Evolutionary conservation across 2,888 invertebrate species (phyloP), one percentile per base, ranked within the genome.

Genomic region (Drosophila falleni): DNA sequence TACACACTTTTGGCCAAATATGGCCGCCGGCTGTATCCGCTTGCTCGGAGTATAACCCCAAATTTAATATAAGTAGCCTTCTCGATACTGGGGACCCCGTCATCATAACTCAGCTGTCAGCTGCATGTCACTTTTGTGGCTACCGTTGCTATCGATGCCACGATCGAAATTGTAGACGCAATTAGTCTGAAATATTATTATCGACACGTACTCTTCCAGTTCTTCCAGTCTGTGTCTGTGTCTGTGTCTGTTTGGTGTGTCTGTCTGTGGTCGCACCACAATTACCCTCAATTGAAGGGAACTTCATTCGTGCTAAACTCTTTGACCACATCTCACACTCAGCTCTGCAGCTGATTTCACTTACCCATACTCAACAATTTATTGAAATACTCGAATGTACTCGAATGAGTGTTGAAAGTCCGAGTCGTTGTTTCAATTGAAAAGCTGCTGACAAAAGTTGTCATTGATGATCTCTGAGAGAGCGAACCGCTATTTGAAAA

Each of bases 61-160:
- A 79, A 78, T 78, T 78, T 79, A 42, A 39, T 74, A 64, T 74
- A 74, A 71, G 71, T 74, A 77, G 77, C 75, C 66, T 39, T 50
- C 58, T 37, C 44, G 26, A 35, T 23, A 47, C 68, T 54, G 8
- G 1, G 1, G 26, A 50, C 78, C 84, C 79, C 67, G n/a, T 81
- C 69, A 74, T 84, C 80, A 87, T 86, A 84, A 89, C 85, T 90
- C 83, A 81, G 83, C 87, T 90, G 89, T 90, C 90, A 90, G 86
- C 87, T 76, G 87, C 84, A 80, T 89, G 91, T 87, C 90, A 90
- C 90, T 89, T 89, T 58, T 90, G 90, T 74, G 91, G 91, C 91
- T 90, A 87, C 91, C 83, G 91, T 71, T 79, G 81, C 72, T 75
- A 74, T 76, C 67, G 69, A 74, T 68, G 73, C 70, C 71, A 65